phyloP scores from a whole-genome alignment of 2,113 vertebrate species.

The Empidonax traillii region DNA sequence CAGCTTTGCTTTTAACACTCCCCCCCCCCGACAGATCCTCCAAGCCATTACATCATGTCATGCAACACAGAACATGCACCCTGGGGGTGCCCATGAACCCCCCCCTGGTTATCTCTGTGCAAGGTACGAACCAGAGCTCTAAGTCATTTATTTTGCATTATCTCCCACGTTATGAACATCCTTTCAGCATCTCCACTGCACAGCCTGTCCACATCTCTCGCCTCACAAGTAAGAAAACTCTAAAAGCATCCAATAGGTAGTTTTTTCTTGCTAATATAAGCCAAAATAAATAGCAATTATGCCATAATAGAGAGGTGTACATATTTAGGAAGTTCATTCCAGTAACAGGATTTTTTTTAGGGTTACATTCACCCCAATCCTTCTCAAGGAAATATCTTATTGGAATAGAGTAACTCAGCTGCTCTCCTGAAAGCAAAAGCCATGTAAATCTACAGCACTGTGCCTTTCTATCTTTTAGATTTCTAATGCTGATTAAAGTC shows the following conservation, averaged over 20 bases:
- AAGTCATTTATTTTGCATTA: not conserved
- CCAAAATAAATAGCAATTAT: slow-evolving; percentile 4
- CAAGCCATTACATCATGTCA: not conserved
- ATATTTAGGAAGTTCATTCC: not conserved
- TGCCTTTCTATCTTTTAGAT: not conserved
- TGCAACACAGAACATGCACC: not conserved
- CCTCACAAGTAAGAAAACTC: not conserved
- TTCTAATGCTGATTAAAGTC: not conserved
- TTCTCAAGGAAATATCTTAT: not conserved
- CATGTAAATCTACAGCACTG: not conserved
- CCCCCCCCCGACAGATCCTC: not conserved
- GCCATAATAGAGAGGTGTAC: not conserved
- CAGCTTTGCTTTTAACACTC: not conserved
- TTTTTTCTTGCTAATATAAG: not conserved
- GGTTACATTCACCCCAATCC: not conserved
- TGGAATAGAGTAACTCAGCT: not conserved
- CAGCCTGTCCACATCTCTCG: not conserved
- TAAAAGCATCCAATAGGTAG: not conserved
- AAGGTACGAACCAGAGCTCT: not conserved
- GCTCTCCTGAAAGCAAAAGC: not conserved
- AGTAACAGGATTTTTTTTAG: slow-evolving; percentile 29
- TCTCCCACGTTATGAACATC: not conserved
- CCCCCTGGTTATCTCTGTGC: not conserved
- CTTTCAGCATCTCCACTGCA: not conserved
- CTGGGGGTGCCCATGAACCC: not conserved